Percentiles rank a stretch among this genome's conserved stretches.
Evolutionary conservation across 2,888 invertebrate species (phyloP).

Genomic region (Calameuta pallipes): DNA sequence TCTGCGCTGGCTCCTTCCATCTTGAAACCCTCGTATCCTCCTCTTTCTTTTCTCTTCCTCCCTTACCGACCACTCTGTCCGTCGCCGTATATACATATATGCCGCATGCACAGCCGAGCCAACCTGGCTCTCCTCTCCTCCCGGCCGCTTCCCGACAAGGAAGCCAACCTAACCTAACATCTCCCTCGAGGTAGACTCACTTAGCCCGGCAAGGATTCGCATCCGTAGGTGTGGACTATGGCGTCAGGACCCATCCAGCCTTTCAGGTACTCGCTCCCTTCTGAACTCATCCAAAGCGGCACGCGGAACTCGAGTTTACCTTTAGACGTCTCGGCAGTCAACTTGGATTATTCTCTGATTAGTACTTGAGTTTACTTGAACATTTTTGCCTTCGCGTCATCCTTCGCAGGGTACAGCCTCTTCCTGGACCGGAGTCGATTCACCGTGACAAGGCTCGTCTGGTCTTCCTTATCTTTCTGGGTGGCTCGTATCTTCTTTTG

Average conservation of each 20-base stretch:
- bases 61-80: not conserved
- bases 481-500: not conserved
- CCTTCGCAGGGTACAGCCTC: not conserved
- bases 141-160: not conserved
- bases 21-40: conserved; percentile 3
- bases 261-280: not conserved
- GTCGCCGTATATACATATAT: not conserved
- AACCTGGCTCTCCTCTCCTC: not conserved
- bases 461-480: not conserved
- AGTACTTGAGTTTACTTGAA: not conserved
- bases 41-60: not conserved
- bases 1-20: not conserved
- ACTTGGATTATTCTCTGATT: not conserved
- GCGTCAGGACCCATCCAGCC: not conserved
- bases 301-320: not conserved
- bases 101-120: not conserved
- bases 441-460: not conserved
- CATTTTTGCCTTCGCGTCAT: not conserved
- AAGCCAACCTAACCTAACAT: not conserved
- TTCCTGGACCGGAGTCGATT: not conserved
- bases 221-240: not conserved
- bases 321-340: not conserved
- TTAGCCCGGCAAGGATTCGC: not conserved
- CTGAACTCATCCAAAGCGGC: not conserved
- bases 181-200: not conserved